Conservation (phyloP, 2,113 vertebrate genomes). For the Phyllostomus hastatus region DNA sequence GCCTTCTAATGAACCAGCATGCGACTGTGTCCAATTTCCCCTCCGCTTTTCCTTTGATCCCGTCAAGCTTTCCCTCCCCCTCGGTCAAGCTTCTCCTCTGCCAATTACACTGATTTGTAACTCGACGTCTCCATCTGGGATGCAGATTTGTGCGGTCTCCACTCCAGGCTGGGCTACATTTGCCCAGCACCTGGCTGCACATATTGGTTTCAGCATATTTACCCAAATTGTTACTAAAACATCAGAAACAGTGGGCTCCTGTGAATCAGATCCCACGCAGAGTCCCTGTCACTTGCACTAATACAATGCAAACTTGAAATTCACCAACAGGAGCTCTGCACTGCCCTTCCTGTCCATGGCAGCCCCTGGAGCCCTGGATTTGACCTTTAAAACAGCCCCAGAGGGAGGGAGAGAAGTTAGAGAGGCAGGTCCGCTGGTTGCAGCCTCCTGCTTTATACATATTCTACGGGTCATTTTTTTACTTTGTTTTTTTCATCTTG, state of each 20-base stretch:
- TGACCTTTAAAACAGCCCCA: not conserved
- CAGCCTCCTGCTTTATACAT: constrained; percentile 15
- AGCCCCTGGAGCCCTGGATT: not conserved
- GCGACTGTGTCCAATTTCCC: constrained; percentile 28
- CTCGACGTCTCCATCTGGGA: not conserved
- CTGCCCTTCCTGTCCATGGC: not conserved
- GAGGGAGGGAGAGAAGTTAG: not conserved
- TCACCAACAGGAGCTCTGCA: not conserved
- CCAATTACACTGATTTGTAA: constrained; percentile 54
- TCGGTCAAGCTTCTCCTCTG: constrained; percentile 50
- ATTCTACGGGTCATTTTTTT: constrained; percentile 45
- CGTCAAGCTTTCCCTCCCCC: not conserved
- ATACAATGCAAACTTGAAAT: constrained; percentile 2
- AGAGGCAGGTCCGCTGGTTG: not conserved
- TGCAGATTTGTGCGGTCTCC: not conserved
- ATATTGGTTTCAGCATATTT: constrained; percentile 71
- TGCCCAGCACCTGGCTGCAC: constrained; percentile 54
- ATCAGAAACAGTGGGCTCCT: constrained; percentile 52
- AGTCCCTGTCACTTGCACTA: constrained; percentile 45
- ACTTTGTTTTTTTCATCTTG: constrained; percentile 63
- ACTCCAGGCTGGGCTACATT: constrained; percentile 44
- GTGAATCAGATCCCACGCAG: constrained; percentile 5
- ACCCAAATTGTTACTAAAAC: constrained; percentile 62
- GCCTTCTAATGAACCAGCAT: constrained; percentile 11
- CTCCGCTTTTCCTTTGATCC: constrained; percentile 34